A percentile compares a stretch with the other conserved stretches of the same genome.
phyloP scores from a whole-genome alignment of 2,797 vertebrate genomes.

The Amblyraja radiata region DNA sequence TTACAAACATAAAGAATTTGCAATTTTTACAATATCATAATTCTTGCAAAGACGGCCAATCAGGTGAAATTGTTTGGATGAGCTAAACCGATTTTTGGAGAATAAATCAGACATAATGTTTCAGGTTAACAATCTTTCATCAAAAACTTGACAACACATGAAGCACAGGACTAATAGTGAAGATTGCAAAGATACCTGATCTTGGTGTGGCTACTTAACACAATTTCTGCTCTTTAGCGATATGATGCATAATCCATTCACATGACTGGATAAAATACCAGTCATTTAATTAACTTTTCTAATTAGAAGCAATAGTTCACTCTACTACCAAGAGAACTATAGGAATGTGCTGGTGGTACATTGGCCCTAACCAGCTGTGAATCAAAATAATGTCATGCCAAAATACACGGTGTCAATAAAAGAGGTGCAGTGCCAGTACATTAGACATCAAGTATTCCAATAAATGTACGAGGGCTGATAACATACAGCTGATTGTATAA shows the following conservation, averaged over 20 bases:
- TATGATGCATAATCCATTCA: not conserved
- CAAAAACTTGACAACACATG: not conserved
- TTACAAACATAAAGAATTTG: not conserved
- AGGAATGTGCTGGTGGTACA: not conserved
- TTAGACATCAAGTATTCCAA: not conserved
- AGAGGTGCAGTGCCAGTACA: not conserved
- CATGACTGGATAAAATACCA: not conserved
- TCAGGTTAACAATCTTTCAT: too few relatives aligned
- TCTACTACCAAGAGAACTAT: not conserved
- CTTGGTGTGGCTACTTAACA: not conserved
- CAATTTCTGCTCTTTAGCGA: not conserved
- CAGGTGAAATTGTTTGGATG: not conserved
- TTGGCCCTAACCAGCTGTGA: not conserved
- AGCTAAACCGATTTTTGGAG: not conserved
- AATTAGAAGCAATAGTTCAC: not conserved
- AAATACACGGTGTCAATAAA: not conserved
- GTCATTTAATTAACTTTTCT: constrained; percentile 17
- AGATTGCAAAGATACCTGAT: not conserved
- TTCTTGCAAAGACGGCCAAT: not conserved
- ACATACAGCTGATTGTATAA: not conserved
- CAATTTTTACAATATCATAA: not conserved
- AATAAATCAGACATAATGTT: too few relatives aligned
- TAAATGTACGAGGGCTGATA: not conserved
- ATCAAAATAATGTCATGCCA: not conserved
- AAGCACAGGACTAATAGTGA: not conserved